Evolutionary conservation across 2,113 vertebrate species (phyloP).

Genomic region (Alethe castanea): DNA sequence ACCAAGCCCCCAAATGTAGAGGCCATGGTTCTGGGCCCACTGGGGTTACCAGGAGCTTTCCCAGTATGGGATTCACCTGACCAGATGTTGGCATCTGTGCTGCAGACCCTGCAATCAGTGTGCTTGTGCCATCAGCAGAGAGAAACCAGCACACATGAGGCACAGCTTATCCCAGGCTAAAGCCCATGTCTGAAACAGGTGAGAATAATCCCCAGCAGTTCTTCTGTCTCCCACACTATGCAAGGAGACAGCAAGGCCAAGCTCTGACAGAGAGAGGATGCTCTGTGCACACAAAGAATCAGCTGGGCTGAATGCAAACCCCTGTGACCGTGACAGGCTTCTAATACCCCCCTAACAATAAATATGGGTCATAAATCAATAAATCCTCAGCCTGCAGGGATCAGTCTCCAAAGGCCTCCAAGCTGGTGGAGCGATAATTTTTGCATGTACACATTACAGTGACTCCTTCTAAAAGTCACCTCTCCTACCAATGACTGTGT

Average conservation of each 20-base stretch:
- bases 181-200: neutral
- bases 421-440: neutral
- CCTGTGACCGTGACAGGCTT: neutral
- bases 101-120: neutral
- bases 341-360: neutral
- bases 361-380: neutral
- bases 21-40: neutral
- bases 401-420: neutral
- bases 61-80: accelerated
- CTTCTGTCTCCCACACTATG: neutral
- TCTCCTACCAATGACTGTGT: neutral
- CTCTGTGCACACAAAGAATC: neutral
- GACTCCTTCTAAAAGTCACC: neutral
- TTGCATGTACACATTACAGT: neutral
- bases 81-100: neutral
- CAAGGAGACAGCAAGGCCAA: neutral
- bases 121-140: neutral
- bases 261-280: neutral
- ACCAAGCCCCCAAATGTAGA: neutral
- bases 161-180: neutral
- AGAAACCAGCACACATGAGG: neutral
- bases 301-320: neutral
- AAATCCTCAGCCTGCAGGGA: neutral
- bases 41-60: neutral
- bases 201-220: neutral